Base-by-base conservation (phyloP, 2,888 invertebrate species). In the Gymnoscelis rufifasciata region DNA sequence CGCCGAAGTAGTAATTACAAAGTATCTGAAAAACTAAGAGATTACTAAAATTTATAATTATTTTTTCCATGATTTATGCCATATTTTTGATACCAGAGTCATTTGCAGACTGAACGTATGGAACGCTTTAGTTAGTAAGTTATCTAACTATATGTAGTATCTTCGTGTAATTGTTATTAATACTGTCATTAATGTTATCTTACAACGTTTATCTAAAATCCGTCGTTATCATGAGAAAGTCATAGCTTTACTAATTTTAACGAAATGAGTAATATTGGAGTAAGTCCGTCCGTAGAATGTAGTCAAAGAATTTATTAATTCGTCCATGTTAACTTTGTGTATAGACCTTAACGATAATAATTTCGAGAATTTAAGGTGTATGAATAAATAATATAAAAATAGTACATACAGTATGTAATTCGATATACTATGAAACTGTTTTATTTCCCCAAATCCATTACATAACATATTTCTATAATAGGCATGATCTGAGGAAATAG, bases 171-270 rank as follows among this genome's bases (percentile, higher is more conserved):
- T 55, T n/a, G n/a, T n/a, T 7, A 59, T 56, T 69, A 72, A 71
- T 62, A 19, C 19, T 19, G 2, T 3, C 19, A 3, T 19, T 19
- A 19, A 19, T 19, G 5, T 19, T 19, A 65, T 60, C 36, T 35
- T 35, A 31, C n/a, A 14, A 15, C 6, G 14, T 14, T 69, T 61
- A 56, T 54, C 45, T 62, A 56, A 55, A 75, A 65, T 65, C 70
- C 71, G 76, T 76, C 59, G 59, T 69, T 71, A 61, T 74, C 66
- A 69, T 83, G 83, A 86, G 79, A 83, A 84, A 84, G 82, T 83
- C 81, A 79, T 78, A 75, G 86, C 81, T 86, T 83, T 86, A 86
- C 83, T 86, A 86, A 88, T 81, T 75, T 74, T 19, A 19, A 19
- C 19, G 19, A 19, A 74, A 83, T 67, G 66, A 44, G 60, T 67